Evolutionary conservation across 2,113 vertebrate species (phyloP).

Genomic region (Rhea americana): DNA sequence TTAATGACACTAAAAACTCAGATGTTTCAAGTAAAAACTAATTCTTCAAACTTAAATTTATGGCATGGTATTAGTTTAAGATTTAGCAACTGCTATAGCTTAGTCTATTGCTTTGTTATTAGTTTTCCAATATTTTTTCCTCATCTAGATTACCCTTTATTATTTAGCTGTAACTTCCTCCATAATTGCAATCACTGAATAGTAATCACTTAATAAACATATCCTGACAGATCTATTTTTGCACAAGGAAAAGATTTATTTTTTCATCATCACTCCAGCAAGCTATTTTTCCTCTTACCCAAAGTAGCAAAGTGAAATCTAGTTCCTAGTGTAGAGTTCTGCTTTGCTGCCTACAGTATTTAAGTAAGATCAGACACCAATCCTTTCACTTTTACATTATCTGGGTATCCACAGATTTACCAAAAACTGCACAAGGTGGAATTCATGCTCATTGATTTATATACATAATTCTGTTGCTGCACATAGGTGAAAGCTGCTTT

Average conservation of each 20-base stretch:
- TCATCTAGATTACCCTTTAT: conserved; percentile 59
- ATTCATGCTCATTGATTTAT: background rate
- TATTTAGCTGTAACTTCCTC: conserved; percentile 74
- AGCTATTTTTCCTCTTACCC: conserved; percentile 65
- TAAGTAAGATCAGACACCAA: background rate
- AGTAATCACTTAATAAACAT: conserved; percentile 78
- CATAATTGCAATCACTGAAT: conserved; percentile 75
- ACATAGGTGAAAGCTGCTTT: background rate
- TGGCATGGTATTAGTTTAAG: conserved; percentile 19
- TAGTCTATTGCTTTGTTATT: conserved; percentile 53
- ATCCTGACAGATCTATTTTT: conserved; percentile 74
- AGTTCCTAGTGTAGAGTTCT: background rate
- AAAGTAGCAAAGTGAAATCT: conserved; percentile 54
- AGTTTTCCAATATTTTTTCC: conserved; percentile 50
- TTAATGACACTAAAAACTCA: background rate
- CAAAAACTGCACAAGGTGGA: background rate
- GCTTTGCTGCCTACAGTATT: background rate
- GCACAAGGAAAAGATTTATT: conserved; percentile 76
- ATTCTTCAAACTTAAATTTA: background rate
- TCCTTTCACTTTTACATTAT: background rate
- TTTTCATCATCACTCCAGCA: conserved; percentile 72
- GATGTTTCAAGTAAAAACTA: conserved; percentile 1
- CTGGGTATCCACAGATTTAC: background rate
- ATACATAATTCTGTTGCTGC: background rate
- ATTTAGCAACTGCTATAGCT: conserved; percentile 11